Evolutionary conservation across 2,888 invertebrate species (phyloP), one percentile per base, ranked within the genome.

Genomic region (Drosophila kuntzei): DNA sequence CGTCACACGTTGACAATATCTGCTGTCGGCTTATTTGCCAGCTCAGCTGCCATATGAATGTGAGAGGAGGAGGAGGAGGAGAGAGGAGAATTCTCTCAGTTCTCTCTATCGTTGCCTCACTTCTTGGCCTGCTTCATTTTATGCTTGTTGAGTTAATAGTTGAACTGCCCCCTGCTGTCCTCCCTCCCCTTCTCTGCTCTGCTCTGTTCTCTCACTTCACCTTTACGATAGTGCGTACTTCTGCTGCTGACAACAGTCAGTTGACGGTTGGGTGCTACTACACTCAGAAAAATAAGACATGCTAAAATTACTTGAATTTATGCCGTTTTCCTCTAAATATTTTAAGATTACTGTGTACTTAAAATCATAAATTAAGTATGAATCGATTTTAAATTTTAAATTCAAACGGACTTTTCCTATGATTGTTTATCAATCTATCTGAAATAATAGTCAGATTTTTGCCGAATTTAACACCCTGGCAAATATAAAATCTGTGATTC

Each of bases 71-170:
- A 44, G 36, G 37, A 37, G 37, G 11, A 3, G 2, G 39, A 16
- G 39, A 14, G 36, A 18, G 39, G 41, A 36, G 32, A 2, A n/a
- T n/a, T 43, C 67, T 67, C 57, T 51, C 61, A 59, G 53, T 29
- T 20, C 50, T 50, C 27, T 47, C 50, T 41, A 18, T 39, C 54
- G 44, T 66, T 66, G 47, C 41, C 51, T 58, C 62, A 59, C 74
- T 77, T 67, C 80, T 69, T 67, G 66, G 74, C 68, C 68, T 68
- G 81, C 81, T 83, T 84, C 77, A 79, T 86, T 89, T 86, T 89
- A 87, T 86, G 85, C 87, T 86, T 87, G 85, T 89, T 87, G 84
- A 89, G 89, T 89, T 86, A 86, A 86, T 86, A 86, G 85, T 86
- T 84, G 81, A 66, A 69, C 53, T 44, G 44, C 16, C 44, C 44